Percentiles rank a stretch among this genome's conserved stretches.
These are phyloP conservation scores for Casuarius casuarius DNA, from an alignment of 2,113 vertebrate genomes.

Conservation along the genomic window DNA sequence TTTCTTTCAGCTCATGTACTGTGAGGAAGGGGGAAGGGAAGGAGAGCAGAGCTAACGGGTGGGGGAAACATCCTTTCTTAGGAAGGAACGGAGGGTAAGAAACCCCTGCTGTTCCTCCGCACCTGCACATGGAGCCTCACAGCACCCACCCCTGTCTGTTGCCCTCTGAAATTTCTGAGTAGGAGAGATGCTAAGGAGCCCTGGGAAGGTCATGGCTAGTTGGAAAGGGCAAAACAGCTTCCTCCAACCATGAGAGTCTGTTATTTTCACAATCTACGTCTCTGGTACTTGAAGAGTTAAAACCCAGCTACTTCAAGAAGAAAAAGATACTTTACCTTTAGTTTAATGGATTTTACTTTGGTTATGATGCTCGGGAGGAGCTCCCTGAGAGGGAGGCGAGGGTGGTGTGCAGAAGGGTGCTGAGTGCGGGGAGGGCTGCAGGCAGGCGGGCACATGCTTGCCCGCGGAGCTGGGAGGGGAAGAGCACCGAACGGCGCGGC, in stretches of 20 bases:
- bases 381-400: constrained; percentile 57
- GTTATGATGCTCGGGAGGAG: constrained; percentile 70
- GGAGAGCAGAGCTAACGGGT: constrained; percentile 29
- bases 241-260: neutral
- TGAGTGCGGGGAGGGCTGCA: neutral
- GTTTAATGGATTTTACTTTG: constrained; percentile 83
- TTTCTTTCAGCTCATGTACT: neutral
- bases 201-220: constrained; percentile 27
- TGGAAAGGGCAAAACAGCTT: neutral
- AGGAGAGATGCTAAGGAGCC: constrained; percentile 42
- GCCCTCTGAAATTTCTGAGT: neutral
- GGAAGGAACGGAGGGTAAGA: constrained; percentile 29
- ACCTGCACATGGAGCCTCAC: constrained; percentile 19
- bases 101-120: neutral
- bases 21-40: constrained; percentile 34
- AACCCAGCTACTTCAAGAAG: constrained; percentile 63
- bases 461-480: neutral
- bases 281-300: constrained; percentile 76
- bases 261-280: constrained; percentile 23
- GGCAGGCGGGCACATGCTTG: constrained; percentile 2
- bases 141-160: constrained; percentile 37
- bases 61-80: neutral
- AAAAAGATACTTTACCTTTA: constrained; percentile 81
- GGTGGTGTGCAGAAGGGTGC: neutral
- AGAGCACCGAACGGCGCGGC: neutral